Conservation (phyloP, 2,888 invertebrate species). For the Dynastes maya region DNA sequence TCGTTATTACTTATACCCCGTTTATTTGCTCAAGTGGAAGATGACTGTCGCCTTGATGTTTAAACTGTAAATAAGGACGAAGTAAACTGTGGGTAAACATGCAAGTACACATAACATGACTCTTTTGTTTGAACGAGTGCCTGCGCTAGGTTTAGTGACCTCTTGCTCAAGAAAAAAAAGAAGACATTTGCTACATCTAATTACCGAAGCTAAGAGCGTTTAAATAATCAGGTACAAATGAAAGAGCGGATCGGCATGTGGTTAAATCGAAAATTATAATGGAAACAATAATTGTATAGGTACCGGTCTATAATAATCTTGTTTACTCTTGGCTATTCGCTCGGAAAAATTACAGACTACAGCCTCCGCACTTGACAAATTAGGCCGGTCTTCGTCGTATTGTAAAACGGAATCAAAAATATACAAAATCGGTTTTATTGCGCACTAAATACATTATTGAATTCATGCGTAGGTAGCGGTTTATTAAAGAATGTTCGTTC, state of each 20-base stretch:
- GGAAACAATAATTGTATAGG: conserved; percentile 8
- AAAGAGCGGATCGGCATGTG: conserved; percentile 2
- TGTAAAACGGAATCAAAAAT: conserved; percentile 18
- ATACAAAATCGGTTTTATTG: conserved; percentile 22
- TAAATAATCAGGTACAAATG: conserved; percentile 12
- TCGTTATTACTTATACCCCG: conserved; percentile 30
- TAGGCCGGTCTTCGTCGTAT: conserved; percentile 23
- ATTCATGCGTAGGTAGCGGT: conserved; percentile 17
- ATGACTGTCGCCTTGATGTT: conserved; percentile 33
- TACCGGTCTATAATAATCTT: conserved; percentile 17
- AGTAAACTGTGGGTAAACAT: conserved; percentile 34
- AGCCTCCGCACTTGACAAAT: conserved; percentile 30
- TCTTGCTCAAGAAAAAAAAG: conserved; percentile 2
- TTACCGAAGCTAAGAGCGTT: neutral
- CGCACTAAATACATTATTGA: conserved; percentile 24
- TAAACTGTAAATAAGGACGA: conserved; percentile 35
- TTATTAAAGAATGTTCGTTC: conserved; percentile 12
- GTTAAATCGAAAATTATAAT: conserved; percentile 21
- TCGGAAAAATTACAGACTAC: neutral
- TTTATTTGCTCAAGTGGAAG: conserved; percentile 36
- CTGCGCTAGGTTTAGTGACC: conserved; percentile 28
- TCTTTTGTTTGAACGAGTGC: conserved; percentile 31
- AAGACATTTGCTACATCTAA: conserved; percentile 7
- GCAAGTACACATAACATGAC: conserved; percentile 4
- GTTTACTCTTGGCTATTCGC: conserved; percentile 11